Percentiles rank a stretch among this genome's conserved stretches.
These are phyloP conservation scores for Phocoena sinus DNA, from an alignment of 2,113 vertebrate species.

Conservation along the genomic window DNA sequence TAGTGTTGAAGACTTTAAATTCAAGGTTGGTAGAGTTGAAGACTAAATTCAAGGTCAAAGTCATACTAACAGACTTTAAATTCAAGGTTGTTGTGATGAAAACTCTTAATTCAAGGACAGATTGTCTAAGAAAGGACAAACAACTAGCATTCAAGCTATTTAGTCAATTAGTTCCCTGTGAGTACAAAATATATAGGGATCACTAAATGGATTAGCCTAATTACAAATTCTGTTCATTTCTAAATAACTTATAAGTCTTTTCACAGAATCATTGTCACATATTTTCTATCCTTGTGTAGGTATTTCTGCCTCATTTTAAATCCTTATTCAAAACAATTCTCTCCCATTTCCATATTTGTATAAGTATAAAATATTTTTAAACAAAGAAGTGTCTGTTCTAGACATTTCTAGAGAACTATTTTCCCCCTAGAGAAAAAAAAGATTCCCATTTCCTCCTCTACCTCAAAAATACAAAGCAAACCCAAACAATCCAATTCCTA, in stretches of 20 bases:
- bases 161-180: constrained; percentile 31
- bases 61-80: constrained; percentile 40
- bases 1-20: background rate
- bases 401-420: constrained; percentile 51
- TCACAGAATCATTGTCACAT: background rate
- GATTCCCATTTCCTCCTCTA: background rate
- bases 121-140: constrained; percentile 77
- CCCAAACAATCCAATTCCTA: constrained; percentile 47
- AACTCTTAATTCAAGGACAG: constrained; percentile 63
- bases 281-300: constrained; percentile 35
- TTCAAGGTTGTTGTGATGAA: constrained; percentile 31
- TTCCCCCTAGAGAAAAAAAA: background rate
- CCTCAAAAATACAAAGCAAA: constrained; percentile 43
- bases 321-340: constrained; percentile 59
- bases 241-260: constrained; percentile 58
- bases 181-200: constrained; percentile 66
- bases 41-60: constrained; percentile 24
- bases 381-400: constrained; percentile 51
- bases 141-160: constrained; percentile 61
- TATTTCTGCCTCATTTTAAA: constrained; percentile 64
- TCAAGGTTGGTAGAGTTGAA: background rate
- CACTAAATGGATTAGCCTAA: constrained; percentile 58
- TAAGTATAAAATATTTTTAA: constrained; percentile 76
- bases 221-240: constrained; percentile 57
- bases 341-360: constrained; percentile 27